Percentiles rank a stretch among this genome's conserved stretches.
Evolutionary conservation across 1,140 invertebrate species (phyloP).

Genomic region (Chionoecetes opilio): DNA sequence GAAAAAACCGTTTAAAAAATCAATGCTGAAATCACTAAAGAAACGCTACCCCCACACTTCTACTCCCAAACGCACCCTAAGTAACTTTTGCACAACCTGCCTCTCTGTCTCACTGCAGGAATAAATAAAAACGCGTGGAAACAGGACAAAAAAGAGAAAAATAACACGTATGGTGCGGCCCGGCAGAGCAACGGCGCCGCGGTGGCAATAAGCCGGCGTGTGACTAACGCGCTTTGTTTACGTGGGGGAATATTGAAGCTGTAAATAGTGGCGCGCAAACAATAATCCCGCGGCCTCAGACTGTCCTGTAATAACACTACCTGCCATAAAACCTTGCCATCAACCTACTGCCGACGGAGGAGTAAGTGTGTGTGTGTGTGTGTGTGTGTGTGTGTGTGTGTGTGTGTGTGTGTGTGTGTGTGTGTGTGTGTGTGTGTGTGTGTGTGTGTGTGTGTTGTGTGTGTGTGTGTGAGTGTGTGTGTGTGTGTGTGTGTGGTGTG

Average conservation of each 20-base stretch:
- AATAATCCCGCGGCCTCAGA: neutral
- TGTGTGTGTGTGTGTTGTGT: no score
- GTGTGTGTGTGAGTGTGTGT: no score
- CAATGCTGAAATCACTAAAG: no score
- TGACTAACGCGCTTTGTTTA: neutral
- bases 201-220: neutral
- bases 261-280: constrained; percentile 16
- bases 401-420: no score
- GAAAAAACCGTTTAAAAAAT: no score
- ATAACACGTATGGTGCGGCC: neutral
- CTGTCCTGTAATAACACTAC: constrained; percentile 5
- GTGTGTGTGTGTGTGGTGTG: no score
- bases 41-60: no score
- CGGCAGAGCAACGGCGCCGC: neutral
- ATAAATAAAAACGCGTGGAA: neutral
- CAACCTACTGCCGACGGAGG: neutral
- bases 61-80: no score
- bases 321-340: neutral
- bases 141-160: neutral
- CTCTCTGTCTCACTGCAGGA: neutral
- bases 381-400: no score
- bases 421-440: no score
- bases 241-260: neutral
- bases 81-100: neutral
- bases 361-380: neutral